Conservation (phyloP, 2,888 invertebrate species). For the Andrena flavipes region DNA sequence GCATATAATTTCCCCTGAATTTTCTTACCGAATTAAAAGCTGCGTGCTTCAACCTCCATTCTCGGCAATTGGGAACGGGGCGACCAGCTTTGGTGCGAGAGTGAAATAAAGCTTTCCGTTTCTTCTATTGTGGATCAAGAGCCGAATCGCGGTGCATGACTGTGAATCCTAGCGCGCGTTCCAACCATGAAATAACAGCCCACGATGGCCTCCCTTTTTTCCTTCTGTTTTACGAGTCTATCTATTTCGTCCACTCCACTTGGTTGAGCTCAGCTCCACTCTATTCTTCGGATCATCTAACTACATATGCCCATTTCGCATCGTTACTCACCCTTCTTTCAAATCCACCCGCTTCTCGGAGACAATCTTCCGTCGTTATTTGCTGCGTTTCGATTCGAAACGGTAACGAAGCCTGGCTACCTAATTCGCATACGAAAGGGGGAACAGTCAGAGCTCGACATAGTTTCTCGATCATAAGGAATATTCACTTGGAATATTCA, state of each 20-base stretch:
- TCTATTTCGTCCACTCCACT: not conserved
- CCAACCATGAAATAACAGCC: slow-evolving; percentile 70
- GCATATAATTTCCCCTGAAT: too few species aligned
- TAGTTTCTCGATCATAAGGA: slow-evolving; percentile 32
- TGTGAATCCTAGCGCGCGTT: slow-evolving; percentile 67
- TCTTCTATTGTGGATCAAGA: slow-evolving; percentile 55
- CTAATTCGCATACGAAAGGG: slow-evolving; percentile 59
- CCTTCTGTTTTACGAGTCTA: slow-evolving; percentile 15
- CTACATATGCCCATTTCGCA: not conserved
- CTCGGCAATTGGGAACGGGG: slow-evolving; percentile 25
- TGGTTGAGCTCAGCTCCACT: not conserved
- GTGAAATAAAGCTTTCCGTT: slow-evolving; percentile 67
- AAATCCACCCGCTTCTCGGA: not conserved
- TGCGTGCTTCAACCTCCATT: too few species aligned
- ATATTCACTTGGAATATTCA: slow-evolving; percentile 59
- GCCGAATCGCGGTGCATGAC: slow-evolving; percentile 70
- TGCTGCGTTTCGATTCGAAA: slow-evolving; percentile 1
- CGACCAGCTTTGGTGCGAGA: slow-evolving; percentile 54
- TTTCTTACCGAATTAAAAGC: too few species aligned
- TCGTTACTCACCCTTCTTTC: not conserved
- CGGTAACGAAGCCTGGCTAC: slow-evolving; percentile 44
- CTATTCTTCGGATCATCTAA: not conserved
- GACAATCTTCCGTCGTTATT: slow-evolving; percentile 12
- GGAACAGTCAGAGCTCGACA: slow-evolving; percentile 43
- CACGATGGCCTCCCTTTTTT: slow-evolving; percentile 14